Evolutionary conservation across 2,797 vertebrate genomes (phyloP).

Genomic region (Pantherophis alleghaniensis): DNA sequence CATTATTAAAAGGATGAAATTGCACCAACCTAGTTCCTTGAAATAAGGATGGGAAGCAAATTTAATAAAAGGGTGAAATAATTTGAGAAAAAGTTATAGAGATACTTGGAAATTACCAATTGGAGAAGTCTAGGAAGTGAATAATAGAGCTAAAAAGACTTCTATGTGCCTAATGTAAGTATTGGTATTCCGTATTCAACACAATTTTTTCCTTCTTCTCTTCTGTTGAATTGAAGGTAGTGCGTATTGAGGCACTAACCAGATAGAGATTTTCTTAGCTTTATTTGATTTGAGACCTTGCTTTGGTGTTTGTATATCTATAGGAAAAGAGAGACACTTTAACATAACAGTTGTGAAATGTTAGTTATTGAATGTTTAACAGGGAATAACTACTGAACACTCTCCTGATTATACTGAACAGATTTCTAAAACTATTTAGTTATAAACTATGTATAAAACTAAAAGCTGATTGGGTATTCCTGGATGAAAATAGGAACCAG

Average conservation of each 20-base stretch:
- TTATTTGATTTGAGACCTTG: background rate
- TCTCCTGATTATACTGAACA: background rate
- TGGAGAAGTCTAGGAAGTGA: background rate
- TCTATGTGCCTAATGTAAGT: background rate
- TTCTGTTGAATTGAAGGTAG: background rate
- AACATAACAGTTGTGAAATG: background rate
- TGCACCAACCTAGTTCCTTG: background rate
- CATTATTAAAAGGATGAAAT: background rate
- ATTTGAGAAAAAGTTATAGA: background rate
- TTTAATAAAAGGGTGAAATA: background rate
- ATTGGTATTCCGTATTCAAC: background rate
- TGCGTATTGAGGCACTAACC: background rate
- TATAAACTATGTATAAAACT: background rate
- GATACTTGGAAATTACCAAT: background rate
- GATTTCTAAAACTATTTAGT: background rate
- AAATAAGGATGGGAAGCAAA: background rate
- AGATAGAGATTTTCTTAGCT: background rate
- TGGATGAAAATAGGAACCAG: background rate
- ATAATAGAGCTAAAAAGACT: background rate
- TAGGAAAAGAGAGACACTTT: accelerated
- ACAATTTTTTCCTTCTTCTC: background rate
- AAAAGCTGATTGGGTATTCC: background rate
- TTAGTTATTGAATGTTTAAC: background rate
- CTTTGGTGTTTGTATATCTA: background rate
- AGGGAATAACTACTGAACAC: too few species aligned